These are phyloP conservation scores for Psilopogon haemacephalus DNA, from an alignment of 2,113 vertebrate genomes.

Conservation along the genomic window DNA sequence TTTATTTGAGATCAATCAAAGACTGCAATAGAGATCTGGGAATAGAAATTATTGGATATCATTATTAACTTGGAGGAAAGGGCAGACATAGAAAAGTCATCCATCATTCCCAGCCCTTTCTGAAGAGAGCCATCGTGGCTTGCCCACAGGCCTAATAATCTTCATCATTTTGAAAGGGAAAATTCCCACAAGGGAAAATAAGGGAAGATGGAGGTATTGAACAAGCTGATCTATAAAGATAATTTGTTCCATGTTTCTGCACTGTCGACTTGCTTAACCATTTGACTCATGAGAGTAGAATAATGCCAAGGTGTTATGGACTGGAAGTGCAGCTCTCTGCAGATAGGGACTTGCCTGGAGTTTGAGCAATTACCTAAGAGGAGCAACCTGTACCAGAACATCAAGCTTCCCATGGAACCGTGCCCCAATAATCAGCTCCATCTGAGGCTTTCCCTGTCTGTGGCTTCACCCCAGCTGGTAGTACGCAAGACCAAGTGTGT, in stretches of 20 bases:
- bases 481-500: not conserved
- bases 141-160: slow-evolving; percentile 45
- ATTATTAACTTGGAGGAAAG: not conserved
- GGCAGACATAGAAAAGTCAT: slow-evolving; percentile 7
- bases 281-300: slow-evolving; percentile 70
- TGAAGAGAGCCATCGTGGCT: slow-evolving; percentile 7
- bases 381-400: slow-evolving; percentile 72
- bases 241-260: slow-evolving; percentile 70
- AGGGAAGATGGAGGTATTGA: slow-evolving; percentile 39
- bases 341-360: slow-evolving; percentile 70
- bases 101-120: not conserved
- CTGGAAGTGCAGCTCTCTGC: slow-evolving; percentile 60
- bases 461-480: slow-evolving; percentile 59
- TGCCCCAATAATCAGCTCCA: slow-evolving; percentile 12
- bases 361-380: slow-evolving; percentile 73
- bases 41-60: not conserved
- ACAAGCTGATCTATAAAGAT: slow-evolving; percentile 59
- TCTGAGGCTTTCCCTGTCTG: not conserved
- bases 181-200: not conserved
- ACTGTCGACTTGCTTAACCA: slow-evolving; percentile 56
- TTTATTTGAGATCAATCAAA: not conserved
- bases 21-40: not conserved
- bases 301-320: slow-evolving; percentile 70
- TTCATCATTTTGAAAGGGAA: slow-evolving; percentile 50
- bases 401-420: slow-evolving; percentile 58